Evolutionary conservation across 2,113 vertebrate species (phyloP), one percentile per base, ranked within the genome.

Genomic region (Rhegmatorhina hoffmannsi): DNA sequence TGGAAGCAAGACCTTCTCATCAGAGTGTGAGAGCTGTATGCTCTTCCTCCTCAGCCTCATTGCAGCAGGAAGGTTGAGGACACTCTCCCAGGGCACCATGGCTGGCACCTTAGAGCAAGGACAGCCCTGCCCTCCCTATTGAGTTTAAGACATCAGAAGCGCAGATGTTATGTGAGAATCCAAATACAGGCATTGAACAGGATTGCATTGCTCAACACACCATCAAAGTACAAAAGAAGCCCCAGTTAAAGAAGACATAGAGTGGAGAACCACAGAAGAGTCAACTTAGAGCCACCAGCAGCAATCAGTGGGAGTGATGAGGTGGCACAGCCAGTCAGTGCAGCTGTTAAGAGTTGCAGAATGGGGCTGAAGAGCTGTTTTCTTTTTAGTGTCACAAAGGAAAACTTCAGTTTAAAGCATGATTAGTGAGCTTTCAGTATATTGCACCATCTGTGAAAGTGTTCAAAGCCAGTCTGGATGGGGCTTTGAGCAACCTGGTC

Each of bases 251-350:
- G 33, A 4, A 6, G 21, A 23, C 1, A 11, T 2, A 20, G 52
- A 43, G 10, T 19, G 25, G 14, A 10, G n/a, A 49, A 11, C 43
- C 20, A 14, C 24, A 53, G 20, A 53, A 16, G n/a, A 80, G 47
- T 25, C 17, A 12, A 6, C 44, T 44, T 44, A 5, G 17, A 13
- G 40, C 14, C 11, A 23, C 19, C 0, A 3, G 1, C 0, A 9
- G 13, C 20, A 23, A 24, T 10, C 2, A 0, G 28, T 47, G 26
- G 24, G 20, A 59, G 25, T 17, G 14, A 34, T 0, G 0, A 33
- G 36, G 31, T 0, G 2, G 21, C 21, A 17, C 0, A 2, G 17
- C 11, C 20, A 11, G 18, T 14, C 8, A 25, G 60, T 3, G 13
- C 49, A 20, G 31, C 33, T 64, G 15, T 0, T 1, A 2, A 29